Conservation (phyloP, 2,797 vertebrate genomes). For the Anomalospiza imberbis region DNA sequence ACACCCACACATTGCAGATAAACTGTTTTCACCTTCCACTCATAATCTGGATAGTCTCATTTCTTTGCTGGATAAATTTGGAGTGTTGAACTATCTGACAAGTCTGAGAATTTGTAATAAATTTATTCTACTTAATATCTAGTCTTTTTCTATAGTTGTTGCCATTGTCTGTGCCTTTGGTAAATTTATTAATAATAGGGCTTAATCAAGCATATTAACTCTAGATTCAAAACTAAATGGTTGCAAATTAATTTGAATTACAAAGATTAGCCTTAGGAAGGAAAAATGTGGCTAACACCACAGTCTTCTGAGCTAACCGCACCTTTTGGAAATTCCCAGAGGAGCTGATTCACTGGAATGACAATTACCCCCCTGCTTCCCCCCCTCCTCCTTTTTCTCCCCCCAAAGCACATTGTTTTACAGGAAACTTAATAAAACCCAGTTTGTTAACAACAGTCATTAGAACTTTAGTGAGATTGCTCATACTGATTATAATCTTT, state of each 20-base stretch:
- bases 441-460: constrained; percentile 46
- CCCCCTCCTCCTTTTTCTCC: neutral
- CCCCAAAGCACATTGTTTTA: constrained; percentile 38
- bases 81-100: neutral
- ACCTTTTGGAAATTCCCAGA: constrained; percentile 42
- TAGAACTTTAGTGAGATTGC: constrained; percentile 42
- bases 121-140: constrained; percentile 11
- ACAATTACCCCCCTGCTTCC: neutral
- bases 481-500: constrained; percentile 2
- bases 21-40: neutral
- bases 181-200: constrained; percentile 4
- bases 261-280: constrained; percentile 44
- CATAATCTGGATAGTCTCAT: neutral
- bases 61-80: neutral
- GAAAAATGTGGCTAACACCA: constrained; percentile 36
- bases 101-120: neutral
- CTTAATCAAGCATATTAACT: constrained; percentile 41
- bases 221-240: constrained; percentile 22
- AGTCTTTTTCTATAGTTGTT: neutral
- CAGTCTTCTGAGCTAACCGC: constrained; percentile 9
- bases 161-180: neutral
- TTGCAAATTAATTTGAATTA: constrained; percentile 50
- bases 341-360: constrained; percentile 53
- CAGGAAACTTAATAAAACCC: constrained; percentile 51
- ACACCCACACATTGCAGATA: neutral